Base-by-base conservation (phyloP, 1,140 invertebrate genomes). In the Gyrodactylus salaris region DNA sequence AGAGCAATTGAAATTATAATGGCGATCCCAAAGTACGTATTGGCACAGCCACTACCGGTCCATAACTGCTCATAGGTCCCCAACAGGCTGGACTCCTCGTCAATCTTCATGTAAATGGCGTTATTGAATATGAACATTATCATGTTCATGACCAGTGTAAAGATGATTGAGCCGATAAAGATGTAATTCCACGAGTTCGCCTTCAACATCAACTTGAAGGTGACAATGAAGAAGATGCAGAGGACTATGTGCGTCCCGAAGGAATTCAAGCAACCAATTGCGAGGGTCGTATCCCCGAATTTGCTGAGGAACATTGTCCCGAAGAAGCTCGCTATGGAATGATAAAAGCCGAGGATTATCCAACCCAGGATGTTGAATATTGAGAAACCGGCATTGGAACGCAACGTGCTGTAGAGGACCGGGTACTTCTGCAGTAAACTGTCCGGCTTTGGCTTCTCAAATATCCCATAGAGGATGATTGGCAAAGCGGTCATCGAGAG, bases 361-460 rank as follows among this genome's bases (percentile, higher is more conserved):
- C 34, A 54, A n/a, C 34, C 34, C 7, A 54, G 34, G n/a, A 54
- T 54, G 34, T 54, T 54, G 34, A 54, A 54, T 16, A 54, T 54
- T 7, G 34, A 54, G n/a, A 54, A 54, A n/a, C 34, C 34, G n/a
- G 7, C 22, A 26, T 73, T 73, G 23, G 23, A 26, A 24, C 20
- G 25, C 1, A 73, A 34, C 68, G 2, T 73, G 20, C 26, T 70
- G 26, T 73, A 73, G 1, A 73, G 72, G 23, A 25, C 1, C 23
- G 72, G 72, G 1, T 73, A 23, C 1, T 73, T 34, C 22, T 25
- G 2, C 20, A 73, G 26, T 2, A 68, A 20, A 24, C 25, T 68
- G 1, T n/a, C 22, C 1, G 34, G 85, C 73, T 88, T 87, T 77
- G 88, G 85, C 81, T 89, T 87, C 81, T 96, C 91, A 78, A 92